Evolutionary conservation across 2,888 invertebrate species (phyloP).

Genomic region (Tipula lateralis): DNA sequence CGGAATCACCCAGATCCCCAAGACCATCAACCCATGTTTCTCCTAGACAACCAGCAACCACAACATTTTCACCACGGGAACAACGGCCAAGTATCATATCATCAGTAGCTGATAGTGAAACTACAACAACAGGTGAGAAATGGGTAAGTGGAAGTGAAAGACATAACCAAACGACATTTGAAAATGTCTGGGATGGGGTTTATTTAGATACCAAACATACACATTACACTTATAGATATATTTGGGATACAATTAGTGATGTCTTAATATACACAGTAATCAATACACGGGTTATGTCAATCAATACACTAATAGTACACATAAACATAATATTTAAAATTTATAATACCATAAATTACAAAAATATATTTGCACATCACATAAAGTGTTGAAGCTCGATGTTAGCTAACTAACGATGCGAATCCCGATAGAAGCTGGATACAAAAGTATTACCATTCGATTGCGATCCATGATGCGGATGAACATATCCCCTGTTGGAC

Average conservation of each 20-base stretch:
- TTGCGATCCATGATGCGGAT: too few relatives aligned
- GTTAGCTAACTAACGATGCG: too few relatives aligned
- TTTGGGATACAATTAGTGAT: background rate
- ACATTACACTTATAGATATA: too few relatives aligned
- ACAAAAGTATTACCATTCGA: too few relatives aligned
- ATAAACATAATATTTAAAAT: background rate
- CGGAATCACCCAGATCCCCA: constrained; percentile 43
- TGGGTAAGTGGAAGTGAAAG: constrained; percentile 27
- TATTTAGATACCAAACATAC: background rate
- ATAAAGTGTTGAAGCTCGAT: too few relatives aligned
- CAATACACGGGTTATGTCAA: background rate
- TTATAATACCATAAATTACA: background rate
- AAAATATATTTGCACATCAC: background rate
- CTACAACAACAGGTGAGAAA: constrained; percentile 34
- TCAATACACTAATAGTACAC: background rate
- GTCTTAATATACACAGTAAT: background rate
- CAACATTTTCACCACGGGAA: constrained; percentile 38
- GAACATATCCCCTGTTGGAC: too few relatives aligned
- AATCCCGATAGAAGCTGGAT: too few relatives aligned
- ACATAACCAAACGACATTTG: background rate
- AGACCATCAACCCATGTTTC: constrained; percentile 37
- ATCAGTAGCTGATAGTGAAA: constrained; percentile 47
- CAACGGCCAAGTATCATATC: constrained; percentile 45
- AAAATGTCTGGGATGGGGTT: background rate
- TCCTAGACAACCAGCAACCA: constrained; percentile 20